These are phyloP conservation scores for Beroe forskalii DNA, from an alignment of 37 sponge, comb jelly and placozoan species.

Conservation along the genomic window DNA sequence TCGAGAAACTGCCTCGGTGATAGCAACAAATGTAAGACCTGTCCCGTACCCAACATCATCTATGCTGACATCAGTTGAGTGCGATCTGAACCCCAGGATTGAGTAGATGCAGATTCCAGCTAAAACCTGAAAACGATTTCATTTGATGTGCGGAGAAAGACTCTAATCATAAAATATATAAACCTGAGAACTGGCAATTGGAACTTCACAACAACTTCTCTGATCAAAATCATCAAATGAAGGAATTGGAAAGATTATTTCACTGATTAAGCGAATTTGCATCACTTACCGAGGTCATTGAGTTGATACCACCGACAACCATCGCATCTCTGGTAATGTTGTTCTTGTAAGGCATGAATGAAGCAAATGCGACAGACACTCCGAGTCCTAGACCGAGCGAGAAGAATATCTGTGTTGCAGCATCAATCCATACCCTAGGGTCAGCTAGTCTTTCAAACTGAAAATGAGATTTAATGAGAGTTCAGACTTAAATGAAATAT, in stretches of 20 bases:
- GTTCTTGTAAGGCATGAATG: constrained; percentile 77
- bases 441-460: too few species aligned
- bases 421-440: constrained; percentile 93
- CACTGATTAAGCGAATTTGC: too few species aligned
- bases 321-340: constrained; percentile 76
- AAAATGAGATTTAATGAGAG: not conserved
- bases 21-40: constrained; percentile 17
- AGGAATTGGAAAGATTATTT: too few species aligned
- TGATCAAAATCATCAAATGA: too few species aligned
- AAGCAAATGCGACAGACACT: constrained; percentile 81
- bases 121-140: constrained; percentile 20
- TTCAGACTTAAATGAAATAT: not conserved
- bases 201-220: too few species aligned
- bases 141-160: too few species aligned
- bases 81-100: constrained; percentile 30
- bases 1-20: constrained; percentile 1
- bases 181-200: too few species aligned
- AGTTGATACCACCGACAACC: constrained; percentile 80
- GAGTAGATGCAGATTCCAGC: constrained; percentile 25
- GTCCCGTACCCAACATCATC: constrained; percentile 46
- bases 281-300: constrained; percentile 78
- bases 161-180: too few species aligned
- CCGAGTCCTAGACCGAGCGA: constrained; percentile 89
- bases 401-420: constrained; percentile 96
- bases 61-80: not conserved